A percentile compares a stretch with the other conserved stretches of the same genome.
These are phyloP conservation scores for Tauraco erythrolophus DNA, from an alignment of 2,113 vertebrate species.

Conservation along the genomic window DNA sequence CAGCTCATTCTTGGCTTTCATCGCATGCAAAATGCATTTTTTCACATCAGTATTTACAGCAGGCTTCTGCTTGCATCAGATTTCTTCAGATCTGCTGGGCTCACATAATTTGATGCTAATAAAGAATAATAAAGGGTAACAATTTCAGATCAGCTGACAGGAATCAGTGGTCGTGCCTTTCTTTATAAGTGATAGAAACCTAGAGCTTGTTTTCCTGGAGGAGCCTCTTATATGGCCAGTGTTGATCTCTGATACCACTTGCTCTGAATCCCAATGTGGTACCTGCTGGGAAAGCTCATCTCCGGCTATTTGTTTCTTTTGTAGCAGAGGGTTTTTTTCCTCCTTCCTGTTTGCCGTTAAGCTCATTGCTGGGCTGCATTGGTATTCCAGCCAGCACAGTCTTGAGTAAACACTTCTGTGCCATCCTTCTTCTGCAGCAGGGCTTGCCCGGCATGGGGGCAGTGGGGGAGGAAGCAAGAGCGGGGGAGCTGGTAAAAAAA, in stretches of 20 bases:
- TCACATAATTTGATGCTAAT: neutral
- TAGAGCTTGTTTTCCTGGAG: neutral
- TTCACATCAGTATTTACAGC: neutral
- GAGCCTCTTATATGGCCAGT: neutral
- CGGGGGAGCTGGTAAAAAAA: neutral
- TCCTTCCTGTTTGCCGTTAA: neutral
- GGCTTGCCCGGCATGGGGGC: neutral
- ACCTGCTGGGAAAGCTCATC: neutral
- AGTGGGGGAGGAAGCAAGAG: neutral
- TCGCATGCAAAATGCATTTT: neutral
- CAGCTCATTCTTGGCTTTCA: neutral
- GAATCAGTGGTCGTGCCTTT: neutral
- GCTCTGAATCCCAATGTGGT: neutral
- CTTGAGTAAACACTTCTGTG: neutral
- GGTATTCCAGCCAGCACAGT: slow-evolving; percentile 14
- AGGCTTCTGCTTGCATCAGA: neutral
- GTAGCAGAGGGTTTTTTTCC: neutral
- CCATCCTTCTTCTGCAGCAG: neutral
- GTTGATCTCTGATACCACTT: neutral
- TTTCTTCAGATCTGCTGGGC: neutral
- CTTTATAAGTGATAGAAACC: neutral
- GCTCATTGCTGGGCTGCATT: neutral
- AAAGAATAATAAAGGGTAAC: neutral
- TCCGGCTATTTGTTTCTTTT: neutral
- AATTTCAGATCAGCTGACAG: neutral